These are phyloP conservation scores for Synergus umbraculus DNA, from an alignment of 2,888 invertebrate species.

Conservation along the genomic window DNA sequence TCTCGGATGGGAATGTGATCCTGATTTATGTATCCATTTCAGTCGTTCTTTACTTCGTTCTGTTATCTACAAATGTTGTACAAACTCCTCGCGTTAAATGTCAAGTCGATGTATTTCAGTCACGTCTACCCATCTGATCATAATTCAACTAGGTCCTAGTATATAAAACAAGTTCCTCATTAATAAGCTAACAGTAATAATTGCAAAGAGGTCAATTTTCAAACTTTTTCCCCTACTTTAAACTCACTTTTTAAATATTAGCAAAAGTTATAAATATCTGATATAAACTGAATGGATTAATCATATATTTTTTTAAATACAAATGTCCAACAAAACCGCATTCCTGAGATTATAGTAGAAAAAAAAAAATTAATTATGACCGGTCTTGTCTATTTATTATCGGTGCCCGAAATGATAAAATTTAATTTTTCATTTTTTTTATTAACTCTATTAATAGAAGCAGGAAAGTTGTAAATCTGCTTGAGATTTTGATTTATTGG, in stretches of 20 bases:
- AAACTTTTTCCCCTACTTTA: neutral
- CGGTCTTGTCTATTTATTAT: neutral
- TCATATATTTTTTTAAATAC: neutral
- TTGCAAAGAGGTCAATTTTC: neutral
- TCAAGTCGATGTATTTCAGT: slow-evolving; percentile 57
- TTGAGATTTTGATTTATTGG: slow-evolving; percentile 3
- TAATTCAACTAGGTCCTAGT: slow-evolving; percentile 49
- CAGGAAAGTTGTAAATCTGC: slow-evolving; percentile 20
- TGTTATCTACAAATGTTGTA: slow-evolving; percentile 40
- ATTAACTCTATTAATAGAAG: slow-evolving; percentile 3
- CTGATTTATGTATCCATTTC: slow-evolving; percentile 27
- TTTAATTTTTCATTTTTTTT: neutral
- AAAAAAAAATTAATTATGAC: slow-evolving; percentile 2
- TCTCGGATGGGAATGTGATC: slow-evolving; percentile 9
- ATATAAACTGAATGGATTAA: neutral
- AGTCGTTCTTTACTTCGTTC: slow-evolving; percentile 6
- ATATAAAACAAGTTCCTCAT: slow-evolving; percentile 10
- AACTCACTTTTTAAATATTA: neutral
- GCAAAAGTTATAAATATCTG: neutral
- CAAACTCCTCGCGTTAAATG: slow-evolving; percentile 48
- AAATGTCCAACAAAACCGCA: neutral
- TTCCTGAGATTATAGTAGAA: neutral
- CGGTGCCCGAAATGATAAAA: neutral
- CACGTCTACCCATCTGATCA: slow-evolving; percentile 51
- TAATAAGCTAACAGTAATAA: slow-evolving; percentile 28